Evolutionary conservation across 2,888 invertebrate genomes (phyloP), one percentile per base, ranked within the genome.

Genomic region (Scaptomyza polygonia): DNA sequence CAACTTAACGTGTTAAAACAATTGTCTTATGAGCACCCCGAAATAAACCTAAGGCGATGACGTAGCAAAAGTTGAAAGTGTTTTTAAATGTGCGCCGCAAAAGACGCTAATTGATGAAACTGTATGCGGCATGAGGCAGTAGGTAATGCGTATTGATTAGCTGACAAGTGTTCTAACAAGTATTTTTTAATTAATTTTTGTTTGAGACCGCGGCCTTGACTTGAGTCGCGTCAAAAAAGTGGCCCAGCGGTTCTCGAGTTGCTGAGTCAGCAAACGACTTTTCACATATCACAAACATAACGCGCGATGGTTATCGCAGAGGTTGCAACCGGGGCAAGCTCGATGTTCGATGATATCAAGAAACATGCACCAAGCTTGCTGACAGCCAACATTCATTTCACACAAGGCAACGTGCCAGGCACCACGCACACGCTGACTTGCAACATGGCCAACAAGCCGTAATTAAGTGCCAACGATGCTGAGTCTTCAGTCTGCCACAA

Each of bases 341-440:
- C 73, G 51, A 51, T 84, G 81, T 85, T 82, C 88, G 88, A 85
- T 87, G 72, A 74, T 81, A 81, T 87, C 88, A 74, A 43, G 52
- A 65, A 76, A 76, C 86, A 81, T 84, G 86, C 76, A 79, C 59
- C 83, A 67, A 49, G 55, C 61, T 39, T 72, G 61, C 67, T 86
- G 86, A 72, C 86, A 86, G 77, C 68, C 64, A 59, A 86, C 81
- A 83, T 88, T 80, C 63, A 77, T 86, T 86, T 80, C 77, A 83
- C 83, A 82, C 83, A 61, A 70, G 55, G 76, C 57, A 75, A 75
- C 77, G 59, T 55, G 55, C 18, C 36, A 18, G 48, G 52, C 55
- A 36, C 55, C 49, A 58, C 25, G 40, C 66, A 43, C 59, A 59
- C 52, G 87, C 85, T 85, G 74, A 86, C 86, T 88, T 88, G 87